A percentile compares a stretch with the other conserved stretches of the same genome.
These are phyloP conservation scores for Toxotes chatareus DNA, from an alignment of 2,113 vertebrate genomes.

Conservation along the genomic window DNA sequence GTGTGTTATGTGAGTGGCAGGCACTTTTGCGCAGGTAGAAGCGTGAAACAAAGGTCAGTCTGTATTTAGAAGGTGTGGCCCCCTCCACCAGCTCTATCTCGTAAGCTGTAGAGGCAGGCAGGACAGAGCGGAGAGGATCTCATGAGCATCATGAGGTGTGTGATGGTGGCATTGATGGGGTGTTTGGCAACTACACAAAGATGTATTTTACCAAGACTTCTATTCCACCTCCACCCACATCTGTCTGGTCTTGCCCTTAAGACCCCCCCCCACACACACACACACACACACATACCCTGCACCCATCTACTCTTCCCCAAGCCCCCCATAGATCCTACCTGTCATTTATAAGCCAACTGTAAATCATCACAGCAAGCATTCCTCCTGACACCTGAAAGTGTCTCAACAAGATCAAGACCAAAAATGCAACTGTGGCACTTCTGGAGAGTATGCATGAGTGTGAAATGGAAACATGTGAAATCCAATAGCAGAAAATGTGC, in stretches of 20 bases:
- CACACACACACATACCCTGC: neutral
- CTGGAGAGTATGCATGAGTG: slow-evolving; percentile 12
- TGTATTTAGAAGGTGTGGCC: slow-evolving; percentile 46
- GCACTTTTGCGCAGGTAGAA: slow-evolving; percentile 20
- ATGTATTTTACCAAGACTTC: slow-evolving; percentile 40
- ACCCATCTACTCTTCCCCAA: slow-evolving; percentile 22
- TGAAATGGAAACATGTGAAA: slow-evolving; percentile 63
- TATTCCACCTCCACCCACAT: slow-evolving; percentile 40
- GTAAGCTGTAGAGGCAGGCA: neutral
- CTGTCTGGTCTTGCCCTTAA: slow-evolving; percentile 63
- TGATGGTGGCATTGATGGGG: neutral
- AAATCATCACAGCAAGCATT: slow-evolving; percentile 64
- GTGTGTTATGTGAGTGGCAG: slow-evolving; percentile 61
- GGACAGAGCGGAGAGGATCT: slow-evolving; percentile 12
- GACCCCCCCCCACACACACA: neutral
- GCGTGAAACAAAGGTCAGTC: slow-evolving; percentile 55
- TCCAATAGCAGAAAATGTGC: slow-evolving; percentile 47
- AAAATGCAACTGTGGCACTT: slow-evolving; percentile 52
- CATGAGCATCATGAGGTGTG: slow-evolving; percentile 8
- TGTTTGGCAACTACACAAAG: slow-evolving; percentile 50
- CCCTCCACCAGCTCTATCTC: neutral
- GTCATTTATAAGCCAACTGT: slow-evolving; percentile 50
- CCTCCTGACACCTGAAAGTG: slow-evolving; percentile 53
- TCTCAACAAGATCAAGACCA: slow-evolving; percentile 49
- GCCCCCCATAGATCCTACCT: slow-evolving; percentile 41